Evolutionary conservation across 2,797 vertebrate species (phyloP), one percentile per base, ranked within the genome.

Genomic region (Hemitrygon akajei): DNA sequence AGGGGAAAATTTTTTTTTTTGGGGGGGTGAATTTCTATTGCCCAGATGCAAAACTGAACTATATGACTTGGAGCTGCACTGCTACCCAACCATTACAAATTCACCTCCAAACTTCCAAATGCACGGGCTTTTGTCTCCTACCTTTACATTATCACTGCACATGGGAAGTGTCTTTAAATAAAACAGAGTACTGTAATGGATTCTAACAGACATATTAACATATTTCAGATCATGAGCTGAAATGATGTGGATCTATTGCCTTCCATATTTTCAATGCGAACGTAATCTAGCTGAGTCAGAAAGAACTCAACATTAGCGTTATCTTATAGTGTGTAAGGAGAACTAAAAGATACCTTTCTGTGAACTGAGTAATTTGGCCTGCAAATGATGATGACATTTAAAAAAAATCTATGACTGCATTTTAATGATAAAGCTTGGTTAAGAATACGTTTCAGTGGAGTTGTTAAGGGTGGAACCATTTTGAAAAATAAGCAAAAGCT

Each of bases 401-500:
- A 86, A 47, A 81, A 40, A 84, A 58, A n/a, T 1, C 11, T 2
- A 86, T n/a, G 27, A 86, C 60, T 86, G 25, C 25, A 84, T 84
- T 58, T 84, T 30, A 30, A 63, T 89, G 63, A 25, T 34, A 66
- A 20, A 7, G n/a, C 34, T 58, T 87, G 16, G 7, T 10, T 69
- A 7, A 14, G 60, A 89, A 63, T 87, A 7, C n/a, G 89, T 91
- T 73, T 47, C 18, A 40, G 6, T 73, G 89, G 40, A 47, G 71
- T 0, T 10, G 66, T 47, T 30, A 3, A 9, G 20, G 63, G n/a
- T 71, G 34, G 7, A 3, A 16, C 40, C 7, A 14, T 81, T 56
- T 75, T 73, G 47, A 86, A 94, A 86, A n/a, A 86, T 86, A 58
- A 37, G 66, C 82, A 84, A 81, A 92, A 27, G 63, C 27, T 25